phyloP scores from a whole-genome alignment of 2,888 invertebrate genomes.

The Pollenia amentaria region DNA sequence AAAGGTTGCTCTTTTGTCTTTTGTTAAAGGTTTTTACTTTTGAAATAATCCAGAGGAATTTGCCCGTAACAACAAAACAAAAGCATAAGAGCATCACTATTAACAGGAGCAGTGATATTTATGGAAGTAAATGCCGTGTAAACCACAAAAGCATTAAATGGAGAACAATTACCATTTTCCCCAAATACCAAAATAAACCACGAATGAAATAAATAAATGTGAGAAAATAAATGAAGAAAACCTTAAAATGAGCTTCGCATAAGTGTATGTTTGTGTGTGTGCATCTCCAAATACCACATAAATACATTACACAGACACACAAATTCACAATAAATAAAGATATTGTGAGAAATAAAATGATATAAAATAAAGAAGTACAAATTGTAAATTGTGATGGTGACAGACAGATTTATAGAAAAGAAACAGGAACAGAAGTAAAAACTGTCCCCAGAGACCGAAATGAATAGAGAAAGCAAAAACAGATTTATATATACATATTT shows the following conservation, averaged over 20 bases:
- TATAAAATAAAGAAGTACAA: conserved; percentile 13
- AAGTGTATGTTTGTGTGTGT: neutral
- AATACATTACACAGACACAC: neutral
- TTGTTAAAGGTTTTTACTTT: neutral
- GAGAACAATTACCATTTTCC: conserved; percentile 59
- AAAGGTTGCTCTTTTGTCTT: conserved; percentile 3
- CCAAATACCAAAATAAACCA: conserved; percentile 57
- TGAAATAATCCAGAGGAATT: conserved; percentile 24
- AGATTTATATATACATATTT: too few relatives aligned
- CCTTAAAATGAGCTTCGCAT: conserved; percentile 2
- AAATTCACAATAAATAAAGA: neutral
- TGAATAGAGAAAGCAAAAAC: neutral
- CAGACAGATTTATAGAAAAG: conserved; percentile 42
- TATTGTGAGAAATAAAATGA: conserved; percentile 20
- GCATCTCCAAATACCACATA: neutral
- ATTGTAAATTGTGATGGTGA: conserved; percentile 57
- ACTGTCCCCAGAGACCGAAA: conserved; percentile 47
- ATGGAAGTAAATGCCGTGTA: conserved; percentile 52
- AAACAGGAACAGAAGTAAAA: conserved; percentile 22
- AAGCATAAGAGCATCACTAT: neutral
- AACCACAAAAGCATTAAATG: conserved; percentile 57
- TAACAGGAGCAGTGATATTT: conserved; percentile 36
- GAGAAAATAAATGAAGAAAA: conserved; percentile 10
- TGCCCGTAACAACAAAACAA: conserved; percentile 1
- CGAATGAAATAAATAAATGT: conserved; percentile 35